Percentiles rank a stretch among this genome's conserved stretches.
These are phyloP conservation scores for Crotophaga sulcirostris DNA, from an alignment of 2,113 vertebrate genomes.

Conservation along the genomic window DNA sequence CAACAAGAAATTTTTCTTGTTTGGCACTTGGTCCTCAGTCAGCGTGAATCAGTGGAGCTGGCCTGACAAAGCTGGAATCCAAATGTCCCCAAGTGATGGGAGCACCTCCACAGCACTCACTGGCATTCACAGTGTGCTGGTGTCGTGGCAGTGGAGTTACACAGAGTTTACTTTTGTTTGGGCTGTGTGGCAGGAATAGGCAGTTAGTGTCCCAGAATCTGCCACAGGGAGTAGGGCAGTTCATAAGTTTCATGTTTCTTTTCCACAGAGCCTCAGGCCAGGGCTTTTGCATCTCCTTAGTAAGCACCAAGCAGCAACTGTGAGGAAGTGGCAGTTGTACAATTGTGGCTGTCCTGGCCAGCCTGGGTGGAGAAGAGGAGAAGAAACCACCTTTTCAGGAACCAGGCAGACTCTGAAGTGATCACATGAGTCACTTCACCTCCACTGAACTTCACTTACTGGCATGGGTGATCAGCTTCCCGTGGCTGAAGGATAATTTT, in stretches of 20 bases:
- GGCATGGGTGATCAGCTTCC: conserved; percentile 23
- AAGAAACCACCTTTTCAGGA: not conserved
- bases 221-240: accelerated
- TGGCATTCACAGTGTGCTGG: not conserved
- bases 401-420: not conserved
- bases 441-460: not conserved
- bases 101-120: not conserved
- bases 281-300: not conserved
- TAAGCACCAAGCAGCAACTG: not conserved
- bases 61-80: not conserved
- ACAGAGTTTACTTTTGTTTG: too few relatives aligned
- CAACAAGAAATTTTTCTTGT: not conserved
- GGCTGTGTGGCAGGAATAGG: too few relatives aligned
- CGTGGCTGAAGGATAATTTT: conserved; percentile 33
- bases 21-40: not conserved
- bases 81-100: not conserved
- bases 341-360: not conserved
- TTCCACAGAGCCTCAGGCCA: not conserved
- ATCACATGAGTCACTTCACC: not conserved
- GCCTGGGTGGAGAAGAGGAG: not conserved
- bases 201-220: not conserved
- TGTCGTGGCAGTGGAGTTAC: accelerated
- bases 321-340: not conserved
- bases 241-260: accelerated
- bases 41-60: accelerated